Base-by-base conservation (phyloP, 1,140 invertebrate species). In the Lordiphosa stackelbergi region DNA sequence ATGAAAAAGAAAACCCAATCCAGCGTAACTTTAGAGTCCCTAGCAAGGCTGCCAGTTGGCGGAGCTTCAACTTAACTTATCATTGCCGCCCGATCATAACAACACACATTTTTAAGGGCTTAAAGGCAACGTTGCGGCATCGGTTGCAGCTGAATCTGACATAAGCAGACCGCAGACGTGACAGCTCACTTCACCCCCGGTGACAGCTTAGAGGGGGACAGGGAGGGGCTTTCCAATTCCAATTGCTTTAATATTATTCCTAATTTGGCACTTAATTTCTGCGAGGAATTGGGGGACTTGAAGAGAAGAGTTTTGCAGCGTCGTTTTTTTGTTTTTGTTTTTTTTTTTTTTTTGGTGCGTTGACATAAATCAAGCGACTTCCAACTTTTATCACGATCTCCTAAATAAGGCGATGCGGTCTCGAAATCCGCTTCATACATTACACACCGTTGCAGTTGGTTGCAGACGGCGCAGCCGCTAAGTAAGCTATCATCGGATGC, bases 361-460 rank as follows among this genome's bases (percentile, higher is more conserved):
- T 84, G 85, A 85, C 85, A 86, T 86, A 86, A 86, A 86, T 86
- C 85, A 86, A 85, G 85, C 73, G 85, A 86, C 85, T 86, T 86
- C 85, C 77, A 85, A 86, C 66, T 86, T 85, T 86, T 86, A 86
- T 86, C 85, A 86, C 85, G 85, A 86, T 86, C 85, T 86, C 77
- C 71, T 86, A 86, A 86, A 86, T 86, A 86, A 86, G 85, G 79
- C 77, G 77, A 81, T 55, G 74, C 75, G 55, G 63, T 65, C 54
- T 19, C 63, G 68, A 77, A 81, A 83, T 79, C 72, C 77, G 72
- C 77, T 79, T 83, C 77, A 60, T 77, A 75, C 77, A 81, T 72
- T 72, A 68, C 64, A 60, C 57, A 63, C 46, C 59, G 63, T 68
- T 53, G 61, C 62, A 31, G 28, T 31, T 31, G 28, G 28, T 8